Evolutionary conservation across 2,113 vertebrate species (phyloP), one percentile per base, ranked within the genome.

Genomic region (Baryphthengus martii): DNA sequence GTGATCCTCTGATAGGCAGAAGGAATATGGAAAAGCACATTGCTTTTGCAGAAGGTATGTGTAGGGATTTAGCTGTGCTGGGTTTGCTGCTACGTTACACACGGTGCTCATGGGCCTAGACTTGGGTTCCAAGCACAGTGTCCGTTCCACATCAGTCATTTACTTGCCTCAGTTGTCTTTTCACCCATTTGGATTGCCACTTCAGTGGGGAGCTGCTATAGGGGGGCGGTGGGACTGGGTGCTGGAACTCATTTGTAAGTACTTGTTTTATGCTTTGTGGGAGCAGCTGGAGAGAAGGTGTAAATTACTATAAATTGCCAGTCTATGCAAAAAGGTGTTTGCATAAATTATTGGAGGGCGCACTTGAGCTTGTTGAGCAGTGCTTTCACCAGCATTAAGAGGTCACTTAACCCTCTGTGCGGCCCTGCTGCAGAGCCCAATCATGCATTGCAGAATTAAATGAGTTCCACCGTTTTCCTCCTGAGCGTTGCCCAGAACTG

Each of bases 351-450:
- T 73, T 89, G 71, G 89, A 93, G 89, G 91, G 63, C 62, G 77
- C 74, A 92, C 91, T 85, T 92, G 92, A 96, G 93, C 95, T 92
- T 85, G 86, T 77, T 89, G 91, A 94, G 87, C 96, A 55, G 80
- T 76, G 94, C 92, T 95, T 55, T 89, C 74, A 76, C 81, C 84
- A 83, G 71, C 77, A 66, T 88, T 79, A 89, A 93, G 90, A 89
- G 95, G 95, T 97, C 84, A 50, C 71, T 91, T 95, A 95, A 92
- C 80, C 83, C 92, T 94, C 93, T 92, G 79, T 35, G 24, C 2
- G 0, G 93, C 88, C 68, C 68, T 90, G 93, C 88, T 87, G 82
- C 0, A 1, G 55, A 79, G 84, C 76, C 84, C 92, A 95, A 84
- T 91, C 89, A 88, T 85, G 92, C 96, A 59, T 62, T 40, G 40